Conservation (phyloP, 2,113 vertebrate genomes). For the Myrmecobius fasciatus region DNA sequence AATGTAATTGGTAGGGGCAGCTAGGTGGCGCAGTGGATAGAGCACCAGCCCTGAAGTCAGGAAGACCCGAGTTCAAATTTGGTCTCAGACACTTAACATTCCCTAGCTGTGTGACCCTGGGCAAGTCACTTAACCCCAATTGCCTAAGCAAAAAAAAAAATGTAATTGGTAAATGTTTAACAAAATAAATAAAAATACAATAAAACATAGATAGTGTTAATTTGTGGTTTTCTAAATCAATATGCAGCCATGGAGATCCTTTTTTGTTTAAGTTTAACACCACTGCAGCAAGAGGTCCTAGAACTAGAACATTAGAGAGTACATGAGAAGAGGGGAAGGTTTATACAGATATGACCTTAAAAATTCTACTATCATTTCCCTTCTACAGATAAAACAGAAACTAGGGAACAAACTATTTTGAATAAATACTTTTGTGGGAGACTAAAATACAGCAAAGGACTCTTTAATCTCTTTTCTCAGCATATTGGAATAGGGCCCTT, state of each 20-base stretch:
- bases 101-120: too few relatives aligned
- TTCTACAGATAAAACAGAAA: not conserved
- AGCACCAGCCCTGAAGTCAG: too few relatives aligned
- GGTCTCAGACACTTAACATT: too few relatives aligned
- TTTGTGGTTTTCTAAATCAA: not conserved
- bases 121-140: too few relatives aligned
- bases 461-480: too few relatives aligned
- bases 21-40: too few relatives aligned
- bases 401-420: not conserved
- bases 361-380: not conserved
- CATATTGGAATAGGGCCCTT: too few relatives aligned
- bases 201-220: not conserved
- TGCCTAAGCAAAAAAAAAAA: too few relatives aligned
- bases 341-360: not conserved
- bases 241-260: not conserved
- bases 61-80: too few relatives aligned
- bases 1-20: not conserved
- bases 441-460: not conserved
- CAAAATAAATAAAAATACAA: not conserved
- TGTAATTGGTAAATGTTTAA: not conserved
- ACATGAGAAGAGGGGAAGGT: not conserved
- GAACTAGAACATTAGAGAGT: not conserved
- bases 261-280: not conserved
- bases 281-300: not conserved
- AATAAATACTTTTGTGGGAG: not conserved